A percentile compares a stretch with the other conserved stretches of the same genome.
phyloP scores from a whole-genome alignment of 2,888 invertebrate species.

The Cordilura impudica region DNA sequence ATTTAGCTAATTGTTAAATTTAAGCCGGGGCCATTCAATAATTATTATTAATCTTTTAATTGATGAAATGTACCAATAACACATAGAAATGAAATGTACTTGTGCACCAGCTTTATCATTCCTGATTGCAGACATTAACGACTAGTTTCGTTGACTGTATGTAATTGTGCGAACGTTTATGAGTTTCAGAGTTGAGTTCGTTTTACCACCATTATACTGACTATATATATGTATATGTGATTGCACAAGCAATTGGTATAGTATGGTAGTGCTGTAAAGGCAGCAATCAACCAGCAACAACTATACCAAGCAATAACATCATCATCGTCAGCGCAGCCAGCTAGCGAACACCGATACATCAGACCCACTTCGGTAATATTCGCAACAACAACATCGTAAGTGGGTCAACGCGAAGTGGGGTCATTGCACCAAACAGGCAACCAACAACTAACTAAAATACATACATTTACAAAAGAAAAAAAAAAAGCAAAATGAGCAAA shows the following conservation, averaged over 20 bases:
- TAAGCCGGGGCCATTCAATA: no score
- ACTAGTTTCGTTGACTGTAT: slow-evolving; percentile 21
- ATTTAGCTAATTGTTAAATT: no score
- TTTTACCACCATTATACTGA: slow-evolving; percentile 35
- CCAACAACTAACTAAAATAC: slow-evolving; percentile 38
- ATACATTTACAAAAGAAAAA: slow-evolving; percentile 35
- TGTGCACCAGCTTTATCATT: slow-evolving; percentile 25
- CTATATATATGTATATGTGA: no score
- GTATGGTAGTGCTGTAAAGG: background rate
- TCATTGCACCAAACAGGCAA: slow-evolving; percentile 75
- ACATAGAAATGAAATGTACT: slow-evolving; percentile 21
- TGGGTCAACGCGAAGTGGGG: slow-evolving; percentile 79
- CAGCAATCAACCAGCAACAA: slow-evolving; percentile 40
- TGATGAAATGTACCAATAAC: slow-evolving; percentile 2
- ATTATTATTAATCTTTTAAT: no score
- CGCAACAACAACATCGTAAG: slow-evolving; percentile 77
- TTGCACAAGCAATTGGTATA: slow-evolving; percentile 51
- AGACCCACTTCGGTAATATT: slow-evolving; percentile 71
- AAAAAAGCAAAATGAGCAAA: slow-evolving; percentile 51
- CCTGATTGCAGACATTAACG: slow-evolving; percentile 37
- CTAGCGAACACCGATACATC: slow-evolving; percentile 59
- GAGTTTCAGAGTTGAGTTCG: slow-evolving; percentile 25
- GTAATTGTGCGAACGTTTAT: slow-evolving; percentile 62
- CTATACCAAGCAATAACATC: slow-evolving; percentile 47
- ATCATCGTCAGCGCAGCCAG: slow-evolving; percentile 33